These are phyloP conservation scores for Lagenorhynchus albirostris DNA, from an alignment of 2,113 vertebrate genomes.

Conservation along the genomic window DNA sequence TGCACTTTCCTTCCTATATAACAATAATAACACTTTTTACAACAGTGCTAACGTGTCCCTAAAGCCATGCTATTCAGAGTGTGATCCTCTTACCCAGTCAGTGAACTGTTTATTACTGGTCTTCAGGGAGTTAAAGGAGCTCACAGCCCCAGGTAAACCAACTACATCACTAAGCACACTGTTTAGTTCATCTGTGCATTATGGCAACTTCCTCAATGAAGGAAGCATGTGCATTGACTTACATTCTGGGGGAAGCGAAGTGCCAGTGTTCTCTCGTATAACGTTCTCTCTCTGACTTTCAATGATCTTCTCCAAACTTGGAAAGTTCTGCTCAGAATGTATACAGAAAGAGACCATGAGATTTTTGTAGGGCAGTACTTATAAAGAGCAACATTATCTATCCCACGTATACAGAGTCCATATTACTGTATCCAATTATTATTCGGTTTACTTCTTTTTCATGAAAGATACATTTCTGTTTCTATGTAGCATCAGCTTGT, in stretches of 20 bases:
- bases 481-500: neutral
- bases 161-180: rapidly evolving
- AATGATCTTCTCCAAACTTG: neutral
- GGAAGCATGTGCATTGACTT: neutral
- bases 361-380: neutral
- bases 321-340: slow-evolving; percentile 14
- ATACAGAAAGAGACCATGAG: neutral
- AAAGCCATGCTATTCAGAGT: neutral
- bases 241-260: neutral
- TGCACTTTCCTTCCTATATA: neutral
- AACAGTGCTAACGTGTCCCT: neutral
- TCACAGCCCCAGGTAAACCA: neutral
- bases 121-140: neutral
- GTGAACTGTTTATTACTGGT: neutral
- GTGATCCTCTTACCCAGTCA: neutral
- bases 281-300: neutral
- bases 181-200: neutral
- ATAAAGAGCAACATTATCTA: neutral
- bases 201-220: neutral
- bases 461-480: neutral
- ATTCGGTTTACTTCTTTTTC: neutral
- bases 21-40: neutral
- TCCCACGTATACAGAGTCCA: neutral
- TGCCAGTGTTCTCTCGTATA: neutral
- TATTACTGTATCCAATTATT: neutral